Base-by-base conservation (phyloP, 2,888 invertebrate species). In the Griposia aprilina region DNA sequence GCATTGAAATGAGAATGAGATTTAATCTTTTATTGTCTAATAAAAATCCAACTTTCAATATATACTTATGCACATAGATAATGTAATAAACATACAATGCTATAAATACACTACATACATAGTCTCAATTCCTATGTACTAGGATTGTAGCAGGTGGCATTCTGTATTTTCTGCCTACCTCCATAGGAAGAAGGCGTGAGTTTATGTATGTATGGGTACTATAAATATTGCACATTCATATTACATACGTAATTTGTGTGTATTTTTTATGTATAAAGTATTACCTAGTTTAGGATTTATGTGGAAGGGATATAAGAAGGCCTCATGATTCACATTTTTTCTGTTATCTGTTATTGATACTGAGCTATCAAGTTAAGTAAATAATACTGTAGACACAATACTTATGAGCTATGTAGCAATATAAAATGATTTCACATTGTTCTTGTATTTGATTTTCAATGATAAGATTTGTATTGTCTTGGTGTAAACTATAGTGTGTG, bases 381-480 rank as follows among this genome's bases (percentile, higher is more conserved):
- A 74, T 50, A 63, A 45, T 30, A 52, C 26, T 45, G 30, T n/a
- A 10, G 6, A 26, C 26, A 30, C n/a, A 57, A 57, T 71, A 50
- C 69, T 70, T 62, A 78, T 70, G 62, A 55, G n/a, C 52, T 26
- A 15, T 36, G 55, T 17, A 62, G 17, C 55, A 48, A 63, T 48
- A 50, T 13, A 69, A 55, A 50, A 7, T 26, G 17, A 17, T 70
- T 69, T 55, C 36, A 26, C 63, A 17, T 59, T 60, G n/a, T 52
- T 52, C n/a, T 45, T n/a, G 20, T 52, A 60, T 59, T 60, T 2
- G 15, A 59, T 36, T 52, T 48, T 26, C 10, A 36, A 36, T 55
- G 23, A 17, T 52, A 45, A 30, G 15, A 45, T 74, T n/a, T 70
- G 8, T 30, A 74, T 48, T 45, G 36, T 13, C 0, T 13, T n/a